Conservation (phyloP, 2,113 vertebrate species). For the Gallinago undulata region DNA sequence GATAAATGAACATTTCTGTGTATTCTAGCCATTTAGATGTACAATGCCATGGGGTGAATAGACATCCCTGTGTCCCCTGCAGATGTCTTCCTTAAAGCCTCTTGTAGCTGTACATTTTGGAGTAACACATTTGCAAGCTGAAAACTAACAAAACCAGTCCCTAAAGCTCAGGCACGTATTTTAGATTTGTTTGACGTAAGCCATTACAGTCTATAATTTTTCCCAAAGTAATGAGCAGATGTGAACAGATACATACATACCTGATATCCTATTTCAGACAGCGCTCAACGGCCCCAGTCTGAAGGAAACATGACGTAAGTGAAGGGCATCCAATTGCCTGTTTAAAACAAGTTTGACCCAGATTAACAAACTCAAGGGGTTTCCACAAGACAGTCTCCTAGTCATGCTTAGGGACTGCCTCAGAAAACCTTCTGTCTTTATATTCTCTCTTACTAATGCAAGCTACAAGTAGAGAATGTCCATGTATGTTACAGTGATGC, state of each 20-base stretch:
- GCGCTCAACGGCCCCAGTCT: neutral
- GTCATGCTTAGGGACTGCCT: neutral
- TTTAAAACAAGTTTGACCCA: neutral
- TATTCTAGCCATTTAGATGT: neutral
- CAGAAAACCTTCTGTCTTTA: neutral
- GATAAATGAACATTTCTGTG: neutral
- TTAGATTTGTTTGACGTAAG: neutral
- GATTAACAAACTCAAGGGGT: neutral
- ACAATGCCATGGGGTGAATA: neutral
- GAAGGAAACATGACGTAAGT: neutral
- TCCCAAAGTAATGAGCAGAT: neutral
- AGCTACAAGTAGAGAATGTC: neutral
- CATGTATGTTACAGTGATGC: accelerated
- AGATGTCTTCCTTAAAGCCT: neutral
- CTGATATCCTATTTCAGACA: neutral
- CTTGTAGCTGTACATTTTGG: neutral
- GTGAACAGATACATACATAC: neutral
- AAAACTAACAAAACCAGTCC: neutral
- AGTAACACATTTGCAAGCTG: neutral
- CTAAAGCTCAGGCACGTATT: neutral
- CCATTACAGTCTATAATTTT: neutral
- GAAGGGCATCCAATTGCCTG: neutral
- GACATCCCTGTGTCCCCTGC: neutral
- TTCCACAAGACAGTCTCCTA: neutral
- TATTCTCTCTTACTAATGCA: neutral